Evolutionary conservation across 2,888 invertebrate genomes (phyloP), one percentile per base, ranked within the genome.

Genomic region (Netelia inedita): DNA sequence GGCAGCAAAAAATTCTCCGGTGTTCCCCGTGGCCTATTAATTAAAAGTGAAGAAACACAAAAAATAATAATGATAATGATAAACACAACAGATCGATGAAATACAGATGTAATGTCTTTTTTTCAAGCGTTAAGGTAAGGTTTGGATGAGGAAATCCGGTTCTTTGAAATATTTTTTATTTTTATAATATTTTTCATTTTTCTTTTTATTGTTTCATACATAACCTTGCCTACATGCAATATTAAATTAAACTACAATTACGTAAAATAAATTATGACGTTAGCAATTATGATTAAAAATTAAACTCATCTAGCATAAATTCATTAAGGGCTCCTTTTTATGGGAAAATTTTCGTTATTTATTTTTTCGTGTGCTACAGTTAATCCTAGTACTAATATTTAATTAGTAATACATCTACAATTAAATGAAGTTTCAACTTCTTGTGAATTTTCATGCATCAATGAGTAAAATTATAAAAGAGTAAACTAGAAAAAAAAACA

Each of bases 401-500:
- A 19, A 59, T 59, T 59, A 72, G 55, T 55, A 55, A 35, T 14
- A 16, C 19, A 55, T 72, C n/a, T 53, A 53, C 10, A 53, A 55
- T 72, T 53, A 53, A 72, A 72, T 72, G 6, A 28, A 55, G 53
- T 72, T 8, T 9, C 9, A 68, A 55, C 21, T 53, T 53, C 2
- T 9, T 23, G 16, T 16, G 53, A 53, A 72, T 53, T 55, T 50
- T 72, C 55, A 55, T 72, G 50, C 23, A 50, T 55, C n/a, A 72
- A 72, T 53, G 46, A 53, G 21, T 72, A 23, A 55, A 72, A 53
- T 19, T 72, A 72, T 55, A 43, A 21, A 55, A 55, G 28, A 55
- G 14, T 11, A 16, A 55, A 14, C 59, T 6, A 21, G 59, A 23
- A 59, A 9, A 21, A 21, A 16, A 21, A 59, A 23, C 8, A 21